A percentile compares a stretch with the other conserved stretches of the same genome.
Conservation (phyloP, 2,888 invertebrate genomes). For the Helleia helle region DNA sequence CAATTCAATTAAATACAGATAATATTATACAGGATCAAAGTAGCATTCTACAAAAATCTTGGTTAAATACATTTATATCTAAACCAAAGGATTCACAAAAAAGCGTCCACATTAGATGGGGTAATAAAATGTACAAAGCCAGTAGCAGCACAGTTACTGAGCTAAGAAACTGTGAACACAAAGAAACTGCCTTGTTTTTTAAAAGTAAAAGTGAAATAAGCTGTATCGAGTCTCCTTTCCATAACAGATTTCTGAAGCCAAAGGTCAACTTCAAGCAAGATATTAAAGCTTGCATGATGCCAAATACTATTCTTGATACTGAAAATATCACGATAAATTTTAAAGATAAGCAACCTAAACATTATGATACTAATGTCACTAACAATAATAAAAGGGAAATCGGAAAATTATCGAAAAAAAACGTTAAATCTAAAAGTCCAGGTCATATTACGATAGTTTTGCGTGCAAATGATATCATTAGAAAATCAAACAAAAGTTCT, state of each 20-base stretch:
- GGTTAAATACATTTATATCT: conserved; percentile 41
- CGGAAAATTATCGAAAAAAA: conserved; percentile 32
- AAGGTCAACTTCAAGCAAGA: conserved; percentile 38
- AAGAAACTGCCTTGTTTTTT: conserved; percentile 34
- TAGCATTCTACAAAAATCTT: conserved; percentile 33
- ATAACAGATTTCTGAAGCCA: conserved; percentile 28
- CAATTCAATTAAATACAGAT: conserved; percentile 18
- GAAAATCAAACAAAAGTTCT: conserved; percentile 30
- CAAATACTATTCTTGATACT: conserved; percentile 30
- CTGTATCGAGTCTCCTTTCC: conserved; percentile 29
- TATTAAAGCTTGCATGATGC: conserved; percentile 57
- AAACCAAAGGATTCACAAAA: conserved; percentile 37
- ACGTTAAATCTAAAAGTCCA: conserved; percentile 41
- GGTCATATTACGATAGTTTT: conserved; percentile 45
- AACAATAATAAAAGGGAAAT: conserved; percentile 27
- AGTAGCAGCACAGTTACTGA: conserved; percentile 52
- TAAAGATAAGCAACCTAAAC: neutral
- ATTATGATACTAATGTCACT: neutral
- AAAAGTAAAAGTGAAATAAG: conserved; percentile 42
- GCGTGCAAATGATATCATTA: conserved; percentile 34
- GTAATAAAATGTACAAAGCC: conserved; percentile 41
- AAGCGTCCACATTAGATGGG: conserved; percentile 50
- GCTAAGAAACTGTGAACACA: conserved; percentile 42
- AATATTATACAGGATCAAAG: conserved; percentile 23
- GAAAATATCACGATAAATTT: neutral